These are phyloP conservation scores for Eriosoma lanigerum DNA, from an alignment of 1,140 invertebrate genomes.

Conservation along the genomic window DNA sequence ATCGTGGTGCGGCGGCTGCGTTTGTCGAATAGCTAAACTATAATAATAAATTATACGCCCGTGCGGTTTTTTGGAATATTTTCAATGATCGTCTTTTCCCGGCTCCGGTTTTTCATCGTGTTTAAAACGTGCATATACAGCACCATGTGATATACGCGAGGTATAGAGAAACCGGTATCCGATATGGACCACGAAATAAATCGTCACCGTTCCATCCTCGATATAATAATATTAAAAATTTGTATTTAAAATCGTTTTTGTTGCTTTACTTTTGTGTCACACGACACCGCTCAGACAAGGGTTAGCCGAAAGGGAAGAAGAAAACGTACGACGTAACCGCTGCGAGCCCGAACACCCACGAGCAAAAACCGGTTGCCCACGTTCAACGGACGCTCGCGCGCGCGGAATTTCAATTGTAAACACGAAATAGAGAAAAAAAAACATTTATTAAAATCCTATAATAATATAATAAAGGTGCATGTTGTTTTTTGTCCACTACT, in stretches of 20 bases:
- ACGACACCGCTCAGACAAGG: not conserved
- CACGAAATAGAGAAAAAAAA: not conserved
- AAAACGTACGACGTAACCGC: not conserved
- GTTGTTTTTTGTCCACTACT: not conserved
- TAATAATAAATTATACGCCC: no score
- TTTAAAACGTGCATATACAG: no score
- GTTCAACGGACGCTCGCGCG: not conserved
- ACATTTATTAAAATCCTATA: constrained; percentile 9
- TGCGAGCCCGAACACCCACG: not conserved
- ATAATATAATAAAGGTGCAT: not conserved
- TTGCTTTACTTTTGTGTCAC: not conserved
- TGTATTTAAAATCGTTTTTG: not conserved
- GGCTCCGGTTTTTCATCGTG: no score
- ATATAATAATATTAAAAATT: not conserved
- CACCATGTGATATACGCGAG: no score
- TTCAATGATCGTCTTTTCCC: no score
- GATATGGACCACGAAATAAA: no score
- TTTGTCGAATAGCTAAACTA: no score
- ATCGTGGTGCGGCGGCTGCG: no score
- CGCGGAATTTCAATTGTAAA: not conserved
- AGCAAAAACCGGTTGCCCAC: constrained; percentile 11
- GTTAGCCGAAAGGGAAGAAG: not conserved
- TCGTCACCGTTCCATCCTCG: no score
- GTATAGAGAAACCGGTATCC: no score
- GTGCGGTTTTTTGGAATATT: no score